Evolutionary conservation across 2,888 invertebrate species (phyloP), one percentile per base, ranked within the genome.

Genomic region (Phanerotoma sp.): DNA sequence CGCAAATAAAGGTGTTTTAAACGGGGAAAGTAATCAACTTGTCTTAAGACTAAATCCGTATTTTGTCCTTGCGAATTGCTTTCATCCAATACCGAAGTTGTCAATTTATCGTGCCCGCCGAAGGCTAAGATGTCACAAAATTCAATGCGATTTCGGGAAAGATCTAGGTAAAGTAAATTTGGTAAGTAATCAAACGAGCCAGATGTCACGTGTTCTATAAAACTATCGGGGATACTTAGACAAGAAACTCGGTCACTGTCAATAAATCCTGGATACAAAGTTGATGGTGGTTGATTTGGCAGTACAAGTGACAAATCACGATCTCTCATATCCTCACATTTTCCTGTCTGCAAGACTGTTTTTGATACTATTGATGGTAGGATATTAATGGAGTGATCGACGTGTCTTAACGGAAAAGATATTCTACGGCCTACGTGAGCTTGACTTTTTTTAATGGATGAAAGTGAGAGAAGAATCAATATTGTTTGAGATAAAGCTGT

Each of bases 61-160:
- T 32, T 46, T 11, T 54, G 57, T 11, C 57, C 58, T 9, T 44
- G 55, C 16, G 38, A 47, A 21, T 62, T 61, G 41, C 70, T 71
- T 21, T 69, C 67, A 15, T 69, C 67, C 2, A 69, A 58, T 13
- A 70, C 58, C 5, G 71, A 25, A 9, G 69, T 70, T 22, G 28
- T 55, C 3, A 72, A 48, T 15, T 51, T 64, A 4, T 57, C 33
- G 37, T 65, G 61, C 21, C 61, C 57, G 5, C 68, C 68, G 21
- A 69, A 68, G 11, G 63, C 64, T 15, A 68, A 51, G 3, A 71
- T 52, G 48, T 69, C 65, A 28, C 69, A 70, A 18, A 63, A 61
- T 40, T 67, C 62, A n/a, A 71, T 63, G 5, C 66, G 58, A 54
- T 72, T 72, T n/a, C 63, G 59, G 1, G 71, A 68, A 10, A 72